Evolutionary conservation across 1,140 invertebrate genomes (phyloP).

Genomic region (Euwallacea fornicatus): DNA sequence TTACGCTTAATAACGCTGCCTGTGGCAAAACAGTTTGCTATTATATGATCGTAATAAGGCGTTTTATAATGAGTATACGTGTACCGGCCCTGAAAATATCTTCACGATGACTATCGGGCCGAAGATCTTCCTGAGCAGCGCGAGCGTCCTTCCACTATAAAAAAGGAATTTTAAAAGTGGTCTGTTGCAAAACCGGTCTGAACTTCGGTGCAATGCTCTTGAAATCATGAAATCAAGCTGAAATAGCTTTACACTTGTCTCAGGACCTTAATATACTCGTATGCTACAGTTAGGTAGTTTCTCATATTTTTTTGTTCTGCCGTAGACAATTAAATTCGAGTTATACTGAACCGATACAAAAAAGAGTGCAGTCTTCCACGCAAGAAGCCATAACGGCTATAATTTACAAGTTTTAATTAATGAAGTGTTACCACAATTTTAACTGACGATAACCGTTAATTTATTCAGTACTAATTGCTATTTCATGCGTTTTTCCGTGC

Average conservation of each 20-base stretch:
- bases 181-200: constrained; percentile 33
- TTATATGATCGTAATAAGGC: neutral
- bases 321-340: no score
- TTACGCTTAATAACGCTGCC: constrained; percentile 3
- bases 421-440: no score
- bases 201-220: constrained; percentile 31
- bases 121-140: constrained; percentile 11
- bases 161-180: constrained; percentile 23
- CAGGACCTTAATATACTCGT: neutral
- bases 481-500: no score
- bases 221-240: constrained; percentile 4
- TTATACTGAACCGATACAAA: no score
- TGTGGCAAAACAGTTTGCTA: neutral
- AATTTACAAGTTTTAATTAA: no score
- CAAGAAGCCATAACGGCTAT: no score
- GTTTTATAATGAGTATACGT: neutral
- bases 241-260: constrained; percentile 6
- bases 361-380: no score
- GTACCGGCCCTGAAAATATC: constrained; percentile 11
- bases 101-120: constrained; percentile 17
- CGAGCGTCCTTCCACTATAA: constrained; percentile 31
- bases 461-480: no score
- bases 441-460: no score
- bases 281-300: no score
- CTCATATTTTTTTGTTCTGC: no score